Percentiles rank a stretch among this genome's conserved stretches.
These are phyloP conservation scores for Tenthredo scrophulariae DNA, from an alignment of 2,888 invertebrate genomes.

Conservation along the genomic window DNA sequence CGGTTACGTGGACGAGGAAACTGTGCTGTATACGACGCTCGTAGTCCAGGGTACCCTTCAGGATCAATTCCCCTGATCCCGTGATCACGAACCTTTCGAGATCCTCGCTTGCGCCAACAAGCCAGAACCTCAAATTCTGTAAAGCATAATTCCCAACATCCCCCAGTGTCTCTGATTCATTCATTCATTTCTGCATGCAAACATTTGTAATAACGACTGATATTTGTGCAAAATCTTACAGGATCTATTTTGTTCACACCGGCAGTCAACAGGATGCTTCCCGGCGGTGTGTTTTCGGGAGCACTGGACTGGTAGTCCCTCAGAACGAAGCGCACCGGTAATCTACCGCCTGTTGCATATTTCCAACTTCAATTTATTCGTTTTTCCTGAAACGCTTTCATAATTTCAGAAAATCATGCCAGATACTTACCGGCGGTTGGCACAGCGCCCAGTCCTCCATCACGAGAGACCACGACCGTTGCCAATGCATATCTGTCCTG, in stretches of 20 bases:
- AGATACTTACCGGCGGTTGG: slow-evolving; percentile 69
- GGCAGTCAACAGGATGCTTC: slow-evolving; percentile 85
- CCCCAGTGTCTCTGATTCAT: neutral
- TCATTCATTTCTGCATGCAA: too few relatives aligned
- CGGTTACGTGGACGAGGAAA: slow-evolving; percentile 91
- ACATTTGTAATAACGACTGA: too few relatives aligned
- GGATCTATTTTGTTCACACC: slow-evolving; percentile 78
- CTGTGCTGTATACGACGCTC: slow-evolving; percentile 86
- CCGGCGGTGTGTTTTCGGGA: slow-evolving; percentile 88
- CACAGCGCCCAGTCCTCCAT: slow-evolving; percentile 79
- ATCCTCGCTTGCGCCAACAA: slow-evolving; percentile 87
- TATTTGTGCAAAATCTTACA: slow-evolving; percentile 64
- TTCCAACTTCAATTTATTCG: neutral
- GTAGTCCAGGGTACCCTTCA: slow-evolving; percentile 88
- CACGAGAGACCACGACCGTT: slow-evolving; percentile 86
- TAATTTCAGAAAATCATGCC: neutral
- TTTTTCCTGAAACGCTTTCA: neutral
- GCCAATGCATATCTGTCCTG: slow-evolving; percentile 92
- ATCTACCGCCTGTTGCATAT: slow-evolving; percentile 66
- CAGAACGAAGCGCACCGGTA: slow-evolving; percentile 85
- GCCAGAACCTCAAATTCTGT: slow-evolving; percentile 85
- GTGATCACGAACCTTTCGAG: slow-evolving; percentile 88
- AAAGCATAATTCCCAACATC: slow-evolving; percentile 54
- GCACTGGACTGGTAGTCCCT: slow-evolving; percentile 86
- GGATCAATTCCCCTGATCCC: slow-evolving; percentile 88